Evolutionary conservation across 2,113 vertebrate genomes (phyloP).

Genomic region (Daphoenositta chrysoptera): DNA sequence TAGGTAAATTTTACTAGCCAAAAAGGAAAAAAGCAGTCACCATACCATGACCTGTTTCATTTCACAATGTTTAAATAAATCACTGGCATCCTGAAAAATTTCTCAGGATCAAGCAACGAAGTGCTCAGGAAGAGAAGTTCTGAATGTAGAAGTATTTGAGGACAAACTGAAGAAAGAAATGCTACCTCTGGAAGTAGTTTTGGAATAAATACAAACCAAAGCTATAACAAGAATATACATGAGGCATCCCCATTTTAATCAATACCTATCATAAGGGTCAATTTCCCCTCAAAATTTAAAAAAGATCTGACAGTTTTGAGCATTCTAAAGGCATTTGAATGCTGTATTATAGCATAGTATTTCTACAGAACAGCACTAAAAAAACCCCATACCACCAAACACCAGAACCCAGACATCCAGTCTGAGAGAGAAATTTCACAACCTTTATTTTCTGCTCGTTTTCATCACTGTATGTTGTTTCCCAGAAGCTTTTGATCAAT

Average conservation of each 20-base stretch:
- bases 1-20: not conserved
- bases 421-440: not conserved
- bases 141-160: not conserved
- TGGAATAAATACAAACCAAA: not conserved
- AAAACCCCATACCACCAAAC: not conserved
- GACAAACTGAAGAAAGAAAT: not conserved
- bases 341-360: too few species aligned
- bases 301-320: not conserved
- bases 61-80: not conserved
- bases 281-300: not conserved
- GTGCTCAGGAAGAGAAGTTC: not conserved
- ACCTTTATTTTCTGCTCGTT: not conserved
- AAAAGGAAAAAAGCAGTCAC: not conserved
- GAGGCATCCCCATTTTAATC: not conserved
- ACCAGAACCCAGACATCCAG: not conserved
- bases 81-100: not conserved
- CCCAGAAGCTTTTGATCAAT: not conserved
- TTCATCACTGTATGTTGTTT: not conserved
- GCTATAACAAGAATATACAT: not conserved
- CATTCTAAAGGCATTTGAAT: not conserved
- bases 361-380: not conserved
- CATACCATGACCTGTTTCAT: not conserved
- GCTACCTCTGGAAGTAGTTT: not conserved
- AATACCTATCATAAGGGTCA: not conserved
- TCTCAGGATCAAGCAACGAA: not conserved